Evolutionary conservation across 2,113 vertebrate species (phyloP).

Genomic region (Trematocara variabile): DNA sequence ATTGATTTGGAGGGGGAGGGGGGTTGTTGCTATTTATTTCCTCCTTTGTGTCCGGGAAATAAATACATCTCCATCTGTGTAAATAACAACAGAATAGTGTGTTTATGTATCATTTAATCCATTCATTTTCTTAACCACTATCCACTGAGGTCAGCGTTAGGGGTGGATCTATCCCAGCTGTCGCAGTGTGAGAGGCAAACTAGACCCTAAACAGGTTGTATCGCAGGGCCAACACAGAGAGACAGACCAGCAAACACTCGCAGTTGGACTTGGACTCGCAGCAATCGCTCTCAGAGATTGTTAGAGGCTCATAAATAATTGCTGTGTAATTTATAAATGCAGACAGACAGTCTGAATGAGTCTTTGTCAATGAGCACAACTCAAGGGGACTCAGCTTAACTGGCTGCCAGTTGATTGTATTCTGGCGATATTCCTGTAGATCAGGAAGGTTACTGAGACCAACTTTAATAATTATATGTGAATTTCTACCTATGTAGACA

Average conservation of each 20-base stretch:
- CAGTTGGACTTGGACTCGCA: neutral
- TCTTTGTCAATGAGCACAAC: no score
- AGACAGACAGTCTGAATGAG: neutral
- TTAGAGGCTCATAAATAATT: neutral
- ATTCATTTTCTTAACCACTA: neutral
- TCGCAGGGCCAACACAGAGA: neutral
- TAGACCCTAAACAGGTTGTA: neutral
- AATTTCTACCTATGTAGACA: no score
- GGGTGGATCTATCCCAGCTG: neutral
- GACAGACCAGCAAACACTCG: neutral
- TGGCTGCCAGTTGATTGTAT: no score
- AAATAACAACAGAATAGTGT: neutral
- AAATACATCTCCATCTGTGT: neutral
- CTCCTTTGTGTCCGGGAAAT: neutral
- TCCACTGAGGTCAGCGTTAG: neutral
- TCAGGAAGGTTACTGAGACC: no score
- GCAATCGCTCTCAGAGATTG: neutral
- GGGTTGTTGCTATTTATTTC: neutral
- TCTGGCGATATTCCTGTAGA: no score
- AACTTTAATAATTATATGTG: no score
- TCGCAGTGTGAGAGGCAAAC: neutral
- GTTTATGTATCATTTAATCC: neutral
- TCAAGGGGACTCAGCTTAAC: no score
- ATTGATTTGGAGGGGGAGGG: neutral
- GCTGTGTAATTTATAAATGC: neutral